Percentiles rank a stretch among this genome's conserved stretches.
These are phyloP conservation scores for Pteronotus mesoamericanus DNA, from an alignment of 2,797 vertebrate genomes.

Conservation along the genomic window DNA sequence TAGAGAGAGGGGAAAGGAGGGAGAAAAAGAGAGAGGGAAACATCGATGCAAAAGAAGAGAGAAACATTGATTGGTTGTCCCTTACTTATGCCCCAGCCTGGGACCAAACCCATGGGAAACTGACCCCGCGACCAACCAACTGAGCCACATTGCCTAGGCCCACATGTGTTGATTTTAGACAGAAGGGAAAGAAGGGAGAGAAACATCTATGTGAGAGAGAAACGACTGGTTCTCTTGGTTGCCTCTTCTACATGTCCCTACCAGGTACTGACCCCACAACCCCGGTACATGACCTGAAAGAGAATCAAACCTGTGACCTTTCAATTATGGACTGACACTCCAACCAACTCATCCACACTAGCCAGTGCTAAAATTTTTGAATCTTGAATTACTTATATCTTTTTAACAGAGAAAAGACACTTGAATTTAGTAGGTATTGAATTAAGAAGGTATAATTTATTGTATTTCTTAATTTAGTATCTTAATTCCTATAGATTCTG, in stretches of 20 bases:
- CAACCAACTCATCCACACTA: neutral
- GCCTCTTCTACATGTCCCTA: neutral
- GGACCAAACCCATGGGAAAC: neutral
- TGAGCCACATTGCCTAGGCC: neutral
- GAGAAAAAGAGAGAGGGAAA: neutral
- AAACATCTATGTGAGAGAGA: neutral
- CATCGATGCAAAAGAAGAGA: neutral
- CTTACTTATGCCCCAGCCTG: neutral
- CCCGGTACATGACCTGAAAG: neutral
- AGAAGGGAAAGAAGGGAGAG: neutral
- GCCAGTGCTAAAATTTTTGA: neutral
- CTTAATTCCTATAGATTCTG: neutral
- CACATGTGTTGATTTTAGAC: neutral
- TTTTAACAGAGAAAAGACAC: neutral
- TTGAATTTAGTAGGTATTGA: neutral
- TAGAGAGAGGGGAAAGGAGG: neutral
- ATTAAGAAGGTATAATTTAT: neutral
- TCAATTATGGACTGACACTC: neutral
- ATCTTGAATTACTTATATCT: neutral
- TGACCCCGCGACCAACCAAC: neutral
- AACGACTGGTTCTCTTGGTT: neutral
- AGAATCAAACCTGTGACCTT: neutral
- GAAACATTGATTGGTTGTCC: neutral
- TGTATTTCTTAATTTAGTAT: neutral
- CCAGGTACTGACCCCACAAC: neutral